Base-by-base conservation (phyloP, 2,888 invertebrate genomes). In the Sympetrum striolatum region DNA sequence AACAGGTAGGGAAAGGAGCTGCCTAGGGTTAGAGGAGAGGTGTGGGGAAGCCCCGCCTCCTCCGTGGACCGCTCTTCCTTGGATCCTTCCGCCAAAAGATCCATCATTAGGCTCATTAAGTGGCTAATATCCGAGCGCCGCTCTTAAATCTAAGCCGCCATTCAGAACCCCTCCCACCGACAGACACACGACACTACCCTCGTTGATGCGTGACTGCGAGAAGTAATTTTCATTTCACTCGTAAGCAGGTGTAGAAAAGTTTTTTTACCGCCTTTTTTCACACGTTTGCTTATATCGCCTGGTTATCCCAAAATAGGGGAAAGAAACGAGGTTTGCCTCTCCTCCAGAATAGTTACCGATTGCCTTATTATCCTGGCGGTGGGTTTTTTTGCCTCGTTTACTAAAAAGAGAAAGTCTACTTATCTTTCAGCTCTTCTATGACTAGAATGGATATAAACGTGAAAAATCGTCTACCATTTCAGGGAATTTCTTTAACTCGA, bases 221-320 rank as follows among this genome's bases (percentile, higher is more conserved):
- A 80, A 35, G 35, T 31, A 80, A 37, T 80, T 80, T 6, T 35
- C 80, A 37, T 80, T 35, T 80, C 53, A 58, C 58, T 25, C 35
- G 53, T 82, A 82, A 82, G 82, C 82, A 82, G 82, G 82, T 82
- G 82, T 82, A 58, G 82, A 82, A 82, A 82, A 82, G 82, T 31
- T 58, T 53, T 37, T 3, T 12, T 82, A 10, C 44, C 44, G 10
- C 44, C 53, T 18, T 64, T 60, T 37, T 15, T 82, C 31, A 73
- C 73, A 22, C 53, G 31, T 73, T 73, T 73, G 25, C 73, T 73
- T 73, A 64, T 64, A n/a, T 64, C 64, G 73, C 31, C 73, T 31
- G 73, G 73, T 73, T 73, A 73, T 25, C 73, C 25, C 25, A 22
- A 73, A 31, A 3, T 14, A 31, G 8, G 15, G 73, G 25, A 31